A percentile compares a stretch with the other conserved stretches of the same genome.
Evolutionary conservation across 2,888 invertebrate species (phyloP).

Genomic region (Carcina quercana): DNA sequence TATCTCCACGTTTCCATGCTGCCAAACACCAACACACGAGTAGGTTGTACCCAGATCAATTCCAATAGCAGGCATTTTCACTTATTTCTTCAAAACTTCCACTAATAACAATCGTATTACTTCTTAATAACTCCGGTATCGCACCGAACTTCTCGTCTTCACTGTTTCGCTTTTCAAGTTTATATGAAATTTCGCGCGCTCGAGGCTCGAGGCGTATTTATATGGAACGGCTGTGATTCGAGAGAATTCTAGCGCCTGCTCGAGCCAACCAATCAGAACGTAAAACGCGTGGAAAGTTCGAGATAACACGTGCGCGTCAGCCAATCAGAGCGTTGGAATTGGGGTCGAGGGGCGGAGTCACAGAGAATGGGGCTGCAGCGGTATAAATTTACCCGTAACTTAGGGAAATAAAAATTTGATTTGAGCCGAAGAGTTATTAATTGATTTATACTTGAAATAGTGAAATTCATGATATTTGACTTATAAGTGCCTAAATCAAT

Average conservation of each 20-base stretch:
- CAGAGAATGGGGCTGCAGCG: not conserved
- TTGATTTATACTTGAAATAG: too few species aligned
- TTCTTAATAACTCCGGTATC: slow-evolving; percentile 1
- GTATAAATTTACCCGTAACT: not conserved
- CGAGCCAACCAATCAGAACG: slow-evolving; percentile 34
- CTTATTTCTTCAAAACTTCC: slow-evolving; percentile 15
- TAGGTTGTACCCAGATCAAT: slow-evolving; percentile 74
- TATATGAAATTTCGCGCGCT: slow-evolving; percentile 46
- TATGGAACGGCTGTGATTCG: slow-evolving; percentile 36
- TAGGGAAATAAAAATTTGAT: slow-evolving; percentile 1
- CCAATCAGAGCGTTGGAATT: slow-evolving; percentile 29
- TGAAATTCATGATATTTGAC: too few species aligned
- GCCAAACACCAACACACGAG: slow-evolving; percentile 71
- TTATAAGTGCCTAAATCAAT: too few species aligned
- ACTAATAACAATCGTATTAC: not conserved
- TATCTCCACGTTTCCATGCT: slow-evolving; percentile 83
- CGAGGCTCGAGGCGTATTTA: slow-evolving; percentile 31
- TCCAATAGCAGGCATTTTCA: slow-evolving; percentile 69
- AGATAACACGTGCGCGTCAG: slow-evolving; percentile 19
- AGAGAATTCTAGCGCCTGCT: slow-evolving; percentile 34
- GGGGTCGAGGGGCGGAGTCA: not conserved
- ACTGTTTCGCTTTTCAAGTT: slow-evolving; percentile 48
- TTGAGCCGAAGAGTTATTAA: too few species aligned
- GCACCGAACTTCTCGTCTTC: slow-evolving; percentile 25
- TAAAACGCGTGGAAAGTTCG: slow-evolving; percentile 28